Base-by-base conservation (phyloP, 2,113 vertebrate species). In the Melanerpes aurifrons region DNA sequence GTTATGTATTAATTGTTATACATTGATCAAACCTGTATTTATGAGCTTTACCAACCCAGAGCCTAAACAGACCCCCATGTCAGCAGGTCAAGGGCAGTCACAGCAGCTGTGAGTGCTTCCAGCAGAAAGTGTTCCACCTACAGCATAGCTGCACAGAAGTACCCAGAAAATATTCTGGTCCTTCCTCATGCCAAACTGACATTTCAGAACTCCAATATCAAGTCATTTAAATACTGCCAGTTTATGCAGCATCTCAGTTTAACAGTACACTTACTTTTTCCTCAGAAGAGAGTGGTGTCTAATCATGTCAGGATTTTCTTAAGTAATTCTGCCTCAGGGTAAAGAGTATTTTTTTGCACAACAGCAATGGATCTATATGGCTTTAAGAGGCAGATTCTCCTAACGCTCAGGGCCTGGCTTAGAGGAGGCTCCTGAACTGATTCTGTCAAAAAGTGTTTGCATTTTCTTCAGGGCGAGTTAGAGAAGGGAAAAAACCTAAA, bases 391-490 rank as follows among this genome's bases (percentile, higher is more conserved):
- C 94, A 90, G 92, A 97, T 94, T 93, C 96, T 95, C 86, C 84
- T 75, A 96, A 90, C 68, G 90, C 96, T 97, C 93, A 93, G 86
- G 96, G 97, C 93, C 91, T 96, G 95, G 94, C 97, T 98, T 95
- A 89, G 89, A 97, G 98, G 95, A 96, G 84, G 92, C 83, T 92
- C 81, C 88, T 98, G 98, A 97, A 97, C 98, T 98, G 97, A 98
- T 98, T 98, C 97, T 98, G 98, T 98, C 98, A 98, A 95, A 94
- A 97, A 97, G 91, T 50, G 91, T 98, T 98, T 97, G 96, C 90
- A 93, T 97, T 94, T 95, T 97, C 95, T 97, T 90, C 93, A 61
- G 48, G 94, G 95, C 40, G 58, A 89, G 94, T 94, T 95, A 87
- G 87, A 89, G 89, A 40, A 31, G 89, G 82, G 62, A 73, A 93